These are phyloP conservation scores for Leguminivora glycinivorella DNA, from an alignment of 1,140 invertebrate genomes.

Conservation along the genomic window DNA sequence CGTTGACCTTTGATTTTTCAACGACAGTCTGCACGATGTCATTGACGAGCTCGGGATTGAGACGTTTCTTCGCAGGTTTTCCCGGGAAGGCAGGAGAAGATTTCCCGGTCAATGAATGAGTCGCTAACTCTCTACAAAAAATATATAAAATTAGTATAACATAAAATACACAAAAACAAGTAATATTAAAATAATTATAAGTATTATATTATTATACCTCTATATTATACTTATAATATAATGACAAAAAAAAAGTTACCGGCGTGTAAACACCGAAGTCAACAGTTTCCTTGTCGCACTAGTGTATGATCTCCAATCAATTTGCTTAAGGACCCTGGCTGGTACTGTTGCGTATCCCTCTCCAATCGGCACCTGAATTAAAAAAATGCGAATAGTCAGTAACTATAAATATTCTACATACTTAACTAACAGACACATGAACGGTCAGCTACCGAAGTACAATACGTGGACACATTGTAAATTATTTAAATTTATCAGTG, in stretches of 20 bases:
- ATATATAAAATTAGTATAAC: not conserved
- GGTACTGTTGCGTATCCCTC: constrained; percentile 59
- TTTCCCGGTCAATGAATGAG: constrained; percentile 68
- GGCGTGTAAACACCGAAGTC: constrained; percentile 65
- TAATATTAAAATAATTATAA: too few relatives aligned
- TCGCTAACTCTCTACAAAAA: constrained; percentile 63
- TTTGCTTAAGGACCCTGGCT: constrained; percentile 51
- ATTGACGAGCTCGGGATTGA: constrained; percentile 54
- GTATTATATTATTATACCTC: too few relatives aligned
- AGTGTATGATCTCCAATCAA: constrained; percentile 67
- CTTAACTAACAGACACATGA: too few relatives aligned
- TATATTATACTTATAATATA: too few relatives aligned
- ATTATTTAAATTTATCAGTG: too few relatives aligned
- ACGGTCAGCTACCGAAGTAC: too few relatives aligned
- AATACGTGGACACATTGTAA: too few relatives aligned
- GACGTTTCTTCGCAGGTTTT: constrained; percentile 60
- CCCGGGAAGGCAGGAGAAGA: constrained; percentile 66
- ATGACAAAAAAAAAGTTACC: constrained; percentile 42
- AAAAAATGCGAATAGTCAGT: not conserved
- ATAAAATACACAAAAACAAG: too few relatives aligned
- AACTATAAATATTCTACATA: too few relatives aligned
- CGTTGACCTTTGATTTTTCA: constrained; percentile 54
- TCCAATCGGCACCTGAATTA: constrained; percentile 59
- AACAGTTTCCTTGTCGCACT: constrained; percentile 63
- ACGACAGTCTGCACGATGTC: constrained; percentile 68